Conservation (phyloP, 2,113 vertebrate species). For the Sebastes fasciatus region DNA sequence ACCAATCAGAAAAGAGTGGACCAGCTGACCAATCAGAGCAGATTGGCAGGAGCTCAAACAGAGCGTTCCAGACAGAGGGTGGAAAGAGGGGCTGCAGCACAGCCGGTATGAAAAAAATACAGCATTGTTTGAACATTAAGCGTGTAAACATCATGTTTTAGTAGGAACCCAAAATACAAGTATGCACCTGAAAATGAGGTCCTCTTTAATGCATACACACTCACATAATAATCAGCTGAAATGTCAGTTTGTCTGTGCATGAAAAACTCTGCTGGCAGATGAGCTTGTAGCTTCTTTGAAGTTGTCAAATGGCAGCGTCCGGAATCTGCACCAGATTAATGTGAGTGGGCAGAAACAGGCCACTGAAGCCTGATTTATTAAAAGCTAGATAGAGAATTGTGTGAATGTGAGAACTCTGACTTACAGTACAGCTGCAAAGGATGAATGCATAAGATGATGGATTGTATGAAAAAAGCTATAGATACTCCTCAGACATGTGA, state of each 20-base stretch:
- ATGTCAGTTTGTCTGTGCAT: background rate
- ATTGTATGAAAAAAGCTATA: slow-evolving; percentile 41
- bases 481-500: slow-evolving; percentile 56
- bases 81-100: no score
- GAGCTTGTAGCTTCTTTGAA: slow-evolving; percentile 3
- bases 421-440: slow-evolving; percentile 42
- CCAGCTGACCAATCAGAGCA: no score
- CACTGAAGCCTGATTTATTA: slow-evolving; percentile 51
- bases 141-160: no score
- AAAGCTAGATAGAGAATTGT: slow-evolving; percentile 55
- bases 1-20: no score
- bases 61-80: no score
- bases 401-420: slow-evolving; percentile 57
- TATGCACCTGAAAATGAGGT: no score
- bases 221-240: background rate
- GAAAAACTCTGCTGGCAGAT: slow-evolving; percentile 22
- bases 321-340: slow-evolving; percentile 50
- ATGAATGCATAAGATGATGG: slow-evolving; percentile 23
- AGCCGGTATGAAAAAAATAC: no score
- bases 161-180: no score
- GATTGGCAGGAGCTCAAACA: no score
- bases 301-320: background rate
- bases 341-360: slow-evolving; percentile 40
- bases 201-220: background rate
- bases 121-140: no score